Percentiles rank a stretch among this genome's conserved stretches.
These are phyloP conservation scores for Drosophila navojoa DNA, from an alignment of 1,140 invertebrate species.

Conservation along the genomic window DNA sequence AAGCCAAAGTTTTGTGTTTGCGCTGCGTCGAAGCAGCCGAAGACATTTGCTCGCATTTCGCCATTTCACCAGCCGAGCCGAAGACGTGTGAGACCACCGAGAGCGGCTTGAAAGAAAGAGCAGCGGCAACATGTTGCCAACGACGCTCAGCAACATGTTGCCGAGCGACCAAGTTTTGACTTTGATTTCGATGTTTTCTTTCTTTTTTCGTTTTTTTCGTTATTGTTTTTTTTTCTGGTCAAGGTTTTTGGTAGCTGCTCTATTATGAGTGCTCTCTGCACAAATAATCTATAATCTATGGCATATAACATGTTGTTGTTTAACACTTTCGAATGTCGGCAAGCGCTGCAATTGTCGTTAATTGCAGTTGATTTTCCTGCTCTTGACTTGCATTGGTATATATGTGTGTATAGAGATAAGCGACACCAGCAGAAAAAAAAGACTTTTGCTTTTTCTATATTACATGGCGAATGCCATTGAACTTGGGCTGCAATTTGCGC, in stretches of 20 bases:
- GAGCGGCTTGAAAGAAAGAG: conserved; percentile 26
- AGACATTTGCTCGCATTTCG: conserved; percentile 45
- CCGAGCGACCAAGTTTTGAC: conserved; percentile 36
- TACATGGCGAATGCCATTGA: conserved; percentile 41
- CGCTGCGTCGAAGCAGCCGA: conserved; percentile 41
- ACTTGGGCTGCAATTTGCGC: conserved; percentile 51
- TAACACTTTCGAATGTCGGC: conserved; percentile 74
- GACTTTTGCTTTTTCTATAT: conserved; percentile 67
- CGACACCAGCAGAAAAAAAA: conserved; percentile 18
- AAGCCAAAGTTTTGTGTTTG: conserved; percentile 65
- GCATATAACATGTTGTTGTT: conserved; percentile 63
- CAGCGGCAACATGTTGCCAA: conserved; percentile 60
- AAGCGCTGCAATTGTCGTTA: conserved; percentile 68
- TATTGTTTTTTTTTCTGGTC: conserved; percentile 48
- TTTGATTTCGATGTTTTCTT: conserved; percentile 35
- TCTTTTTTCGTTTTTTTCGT: conserved; percentile 9
- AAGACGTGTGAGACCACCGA: conserved; percentile 22
- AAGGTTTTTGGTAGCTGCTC: conserved; percentile 58
- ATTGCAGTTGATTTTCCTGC: conserved; percentile 80
- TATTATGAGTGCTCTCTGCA: conserved; percentile 19
- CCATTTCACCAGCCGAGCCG: conserved; percentile 34
- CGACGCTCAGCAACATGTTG: conserved; percentile 58
- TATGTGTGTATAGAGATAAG: conserved; percentile 2
- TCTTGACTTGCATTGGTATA: conserved; percentile 23
- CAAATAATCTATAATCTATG: conserved; percentile 78